phyloP scores from a whole-genome alignment of 2,113 vertebrate genomes.

The Asarcornis scutulata region DNA sequence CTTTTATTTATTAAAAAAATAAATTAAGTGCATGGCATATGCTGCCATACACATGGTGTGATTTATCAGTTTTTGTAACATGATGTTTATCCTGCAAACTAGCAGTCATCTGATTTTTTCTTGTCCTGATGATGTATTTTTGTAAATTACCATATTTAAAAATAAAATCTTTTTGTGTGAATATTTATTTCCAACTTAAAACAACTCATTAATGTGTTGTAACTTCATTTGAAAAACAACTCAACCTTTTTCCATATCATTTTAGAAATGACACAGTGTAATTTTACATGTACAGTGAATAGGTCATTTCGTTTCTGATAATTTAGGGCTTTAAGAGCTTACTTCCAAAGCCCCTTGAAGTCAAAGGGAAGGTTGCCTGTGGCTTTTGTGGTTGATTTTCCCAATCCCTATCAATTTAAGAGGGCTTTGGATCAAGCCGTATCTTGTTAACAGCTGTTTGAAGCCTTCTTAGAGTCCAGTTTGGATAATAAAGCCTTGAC shows the following conservation, averaged over 20 bases:
- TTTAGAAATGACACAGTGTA: slow-evolving; percentile 18
- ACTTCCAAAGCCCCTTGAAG: slow-evolving; percentile 21
- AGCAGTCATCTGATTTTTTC: slow-evolving; percentile 21
- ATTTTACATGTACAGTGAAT: neutral
- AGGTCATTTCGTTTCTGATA: slow-evolving; percentile 39
- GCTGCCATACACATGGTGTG: slow-evolving; percentile 54
- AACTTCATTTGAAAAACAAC: slow-evolving; percentile 13
- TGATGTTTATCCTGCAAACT: slow-evolving; percentile 9
- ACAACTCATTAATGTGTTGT: neutral
- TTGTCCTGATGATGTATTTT: slow-evolving; percentile 61
- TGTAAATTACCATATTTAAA: slow-evolving; percentile 46
- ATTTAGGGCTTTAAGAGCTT: slow-evolving; percentile 42
- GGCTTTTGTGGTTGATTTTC: neutral
- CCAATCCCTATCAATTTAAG: neutral
- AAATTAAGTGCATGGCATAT: slow-evolving; percentile 37
- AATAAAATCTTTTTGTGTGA: neutral
- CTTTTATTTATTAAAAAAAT: slow-evolving; percentile 56
- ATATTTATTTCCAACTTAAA: slow-evolving; percentile 10
- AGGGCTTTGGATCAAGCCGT: slow-evolving; percentile 3
- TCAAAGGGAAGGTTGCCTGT: neutral
- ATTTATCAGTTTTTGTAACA: slow-evolving; percentile 41
- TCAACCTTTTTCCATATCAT: neutral
- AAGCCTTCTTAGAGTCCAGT: slow-evolving; percentile 52
- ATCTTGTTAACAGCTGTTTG: slow-evolving; percentile 1
- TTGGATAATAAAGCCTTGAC: slow-evolving; percentile 63